phyloP scores from a whole-genome alignment of 2,113 vertebrate genomes.

The Cygnus buccinator region DNA sequence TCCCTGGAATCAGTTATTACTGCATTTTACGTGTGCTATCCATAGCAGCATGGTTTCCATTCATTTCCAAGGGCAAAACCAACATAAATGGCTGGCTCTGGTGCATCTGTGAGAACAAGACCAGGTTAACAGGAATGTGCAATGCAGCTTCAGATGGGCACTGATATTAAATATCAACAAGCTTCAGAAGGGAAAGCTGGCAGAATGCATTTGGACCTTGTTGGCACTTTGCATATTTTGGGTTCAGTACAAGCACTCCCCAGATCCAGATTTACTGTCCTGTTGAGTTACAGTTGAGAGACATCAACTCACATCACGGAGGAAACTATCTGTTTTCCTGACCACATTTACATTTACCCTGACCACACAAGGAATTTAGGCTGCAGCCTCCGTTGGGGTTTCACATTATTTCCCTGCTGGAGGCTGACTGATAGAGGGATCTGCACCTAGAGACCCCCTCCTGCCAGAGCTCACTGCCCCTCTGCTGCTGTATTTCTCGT shows the following conservation, averaged over 20 bases:
- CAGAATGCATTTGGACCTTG: neutral
- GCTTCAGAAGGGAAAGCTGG: neutral
- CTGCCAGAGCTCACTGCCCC: neutral
- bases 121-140: rapidly evolving
- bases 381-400: neutral
- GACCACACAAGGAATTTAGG: neutral
- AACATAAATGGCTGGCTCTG: neutral
- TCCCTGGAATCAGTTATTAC: neutral
- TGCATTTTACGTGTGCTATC: rapidly evolving
- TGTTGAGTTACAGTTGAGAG: neutral
- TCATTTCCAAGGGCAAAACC: neutral
- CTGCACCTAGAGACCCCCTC: neutral
- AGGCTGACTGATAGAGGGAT: neutral
- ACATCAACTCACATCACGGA: neutral
- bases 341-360: neutral
- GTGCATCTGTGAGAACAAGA: neutral
- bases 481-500: neutral
- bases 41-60: neutral
- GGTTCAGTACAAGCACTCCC: neutral
- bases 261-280: neutral
- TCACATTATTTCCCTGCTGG: neutral
- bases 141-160: neutral
- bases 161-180: neutral
- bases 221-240: neutral
- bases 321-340: neutral